Evolutionary conservation across 2,888 invertebrate genomes (phyloP).

Genomic region (Pyrrhosoma nymphula): DNA sequence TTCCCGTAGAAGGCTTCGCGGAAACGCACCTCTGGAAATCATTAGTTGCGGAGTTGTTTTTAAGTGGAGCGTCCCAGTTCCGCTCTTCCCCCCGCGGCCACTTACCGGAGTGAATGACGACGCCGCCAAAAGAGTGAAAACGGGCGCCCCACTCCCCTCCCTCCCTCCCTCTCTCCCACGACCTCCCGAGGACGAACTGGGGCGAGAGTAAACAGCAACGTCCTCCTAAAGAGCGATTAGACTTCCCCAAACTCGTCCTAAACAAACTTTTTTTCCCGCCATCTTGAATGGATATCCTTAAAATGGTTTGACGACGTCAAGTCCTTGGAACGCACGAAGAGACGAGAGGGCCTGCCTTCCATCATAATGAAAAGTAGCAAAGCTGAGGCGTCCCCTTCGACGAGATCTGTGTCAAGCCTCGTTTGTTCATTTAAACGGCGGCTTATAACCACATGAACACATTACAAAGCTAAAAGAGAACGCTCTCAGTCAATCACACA

Average conservation of each 20-base stretch:
- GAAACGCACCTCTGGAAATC: constrained; percentile 29
- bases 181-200: neutral
- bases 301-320: neutral
- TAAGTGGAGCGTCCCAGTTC: constrained; percentile 31
- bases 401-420: neutral
- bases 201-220: neutral
- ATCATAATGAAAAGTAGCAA: neutral
- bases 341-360: neutral
- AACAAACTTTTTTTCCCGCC: neutral
- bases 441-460: neutral
- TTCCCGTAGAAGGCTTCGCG: neutral
- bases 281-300: neutral
- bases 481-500: neutral
- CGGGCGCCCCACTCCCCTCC: neutral
- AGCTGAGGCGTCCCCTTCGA: too few relatives aligned
- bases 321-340: neutral
- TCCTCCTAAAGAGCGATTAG: neutral
- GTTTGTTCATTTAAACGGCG: neutral
- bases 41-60: neutral
- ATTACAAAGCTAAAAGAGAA: neutral
- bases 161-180: neutral
- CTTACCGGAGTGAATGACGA: neutral
- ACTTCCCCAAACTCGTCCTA: neutral
- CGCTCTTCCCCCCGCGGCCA: neutral
- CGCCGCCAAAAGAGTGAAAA: neutral